Percentiles rank a stretch among this genome's conserved stretches.
phyloP scores from a whole-genome alignment of 2,888 invertebrate genomes.

The Microplitis manilae region DNA sequence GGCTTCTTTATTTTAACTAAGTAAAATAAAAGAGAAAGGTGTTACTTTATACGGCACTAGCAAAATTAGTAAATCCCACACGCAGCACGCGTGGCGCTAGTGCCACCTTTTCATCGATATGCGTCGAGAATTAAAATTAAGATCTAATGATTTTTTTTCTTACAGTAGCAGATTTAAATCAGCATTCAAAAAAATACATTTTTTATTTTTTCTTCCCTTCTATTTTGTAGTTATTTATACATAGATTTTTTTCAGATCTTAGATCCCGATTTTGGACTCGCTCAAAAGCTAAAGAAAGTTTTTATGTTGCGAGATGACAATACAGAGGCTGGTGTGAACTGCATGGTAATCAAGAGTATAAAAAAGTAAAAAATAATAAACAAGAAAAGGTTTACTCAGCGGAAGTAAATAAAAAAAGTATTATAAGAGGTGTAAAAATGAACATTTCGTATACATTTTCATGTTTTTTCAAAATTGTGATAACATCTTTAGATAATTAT shows the following conservation, averaged over 20 bases:
- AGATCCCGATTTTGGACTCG: too few relatives aligned
- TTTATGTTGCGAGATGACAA: constrained; percentile 24
- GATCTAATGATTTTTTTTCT: not conserved
- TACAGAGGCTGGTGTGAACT: constrained; percentile 27
- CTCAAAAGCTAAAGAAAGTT: not conserved
- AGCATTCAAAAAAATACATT: not conserved
- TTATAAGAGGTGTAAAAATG: constrained; percentile 4
- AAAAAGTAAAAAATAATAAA: constrained; percentile 5
- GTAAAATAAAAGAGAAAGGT: not conserved
- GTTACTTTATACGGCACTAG: constrained; percentile 26
- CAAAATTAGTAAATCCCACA: constrained; percentile 66
- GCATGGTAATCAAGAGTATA: constrained; percentile 39
- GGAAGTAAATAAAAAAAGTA: constrained; percentile 25
- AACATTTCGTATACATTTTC: constrained; percentile 13
- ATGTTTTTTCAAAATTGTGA: constrained; percentile 21
- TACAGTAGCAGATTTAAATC: constrained; percentile 30
- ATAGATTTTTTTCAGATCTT: too few relatives aligned
- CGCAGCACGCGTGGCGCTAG: constrained; percentile 51
- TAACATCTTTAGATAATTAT: constrained; percentile 7
- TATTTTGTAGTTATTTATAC: too few relatives aligned
- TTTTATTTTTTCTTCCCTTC: not conserved
- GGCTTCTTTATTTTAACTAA: not conserved
- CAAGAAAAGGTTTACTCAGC: constrained; percentile 17
- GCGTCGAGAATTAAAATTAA: constrained; percentile 34
- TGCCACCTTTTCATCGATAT: constrained; percentile 22